Conservation (phyloP, 1,140 invertebrate genomes). For the Alviniconcha marisindica region DNA sequence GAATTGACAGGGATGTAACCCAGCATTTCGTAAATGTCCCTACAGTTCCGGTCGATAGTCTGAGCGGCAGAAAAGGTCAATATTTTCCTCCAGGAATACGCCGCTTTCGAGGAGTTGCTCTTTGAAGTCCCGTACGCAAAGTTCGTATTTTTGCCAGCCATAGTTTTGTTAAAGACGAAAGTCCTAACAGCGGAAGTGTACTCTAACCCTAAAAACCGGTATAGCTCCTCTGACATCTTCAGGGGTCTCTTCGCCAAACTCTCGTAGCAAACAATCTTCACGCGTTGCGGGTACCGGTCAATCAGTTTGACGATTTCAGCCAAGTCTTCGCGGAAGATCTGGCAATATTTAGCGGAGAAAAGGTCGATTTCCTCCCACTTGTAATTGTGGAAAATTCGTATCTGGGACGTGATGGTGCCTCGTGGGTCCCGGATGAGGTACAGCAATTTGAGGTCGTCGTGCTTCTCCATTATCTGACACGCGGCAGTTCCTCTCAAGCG, state of each 20-base stretch:
- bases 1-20: constrained; percentile 26
- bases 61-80: neutral
- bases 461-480: constrained; percentile 36
- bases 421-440: constrained; percentile 38
- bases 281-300: constrained; percentile 22
- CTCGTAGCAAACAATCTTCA: constrained; percentile 46
- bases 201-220: constrained; percentile 39
- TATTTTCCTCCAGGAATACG: constrained; percentile 10
- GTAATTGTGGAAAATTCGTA: constrained; percentile 29
- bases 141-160: neutral
- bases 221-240: constrained; percentile 40
- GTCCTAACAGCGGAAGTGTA: constrained; percentile 22
- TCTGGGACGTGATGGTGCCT: constrained; percentile 21
- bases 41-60: constrained; percentile 6
- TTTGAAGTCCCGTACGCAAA: neutral
- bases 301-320: constrained; percentile 14
- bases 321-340: constrained; percentile 47
- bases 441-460: constrained; percentile 33
- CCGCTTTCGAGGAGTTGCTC: constrained; percentile 2
- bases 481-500: constrained; percentile 36
- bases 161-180: constrained; percentile 45
- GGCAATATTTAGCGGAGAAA: constrained; percentile 42
- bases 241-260: constrained; percentile 45
- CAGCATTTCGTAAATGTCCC: neutral
- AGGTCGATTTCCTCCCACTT: constrained; percentile 2